Conservation (phyloP, 2,888 invertebrate genomes). For the Stenoptilia bipunctidactyla region DNA sequence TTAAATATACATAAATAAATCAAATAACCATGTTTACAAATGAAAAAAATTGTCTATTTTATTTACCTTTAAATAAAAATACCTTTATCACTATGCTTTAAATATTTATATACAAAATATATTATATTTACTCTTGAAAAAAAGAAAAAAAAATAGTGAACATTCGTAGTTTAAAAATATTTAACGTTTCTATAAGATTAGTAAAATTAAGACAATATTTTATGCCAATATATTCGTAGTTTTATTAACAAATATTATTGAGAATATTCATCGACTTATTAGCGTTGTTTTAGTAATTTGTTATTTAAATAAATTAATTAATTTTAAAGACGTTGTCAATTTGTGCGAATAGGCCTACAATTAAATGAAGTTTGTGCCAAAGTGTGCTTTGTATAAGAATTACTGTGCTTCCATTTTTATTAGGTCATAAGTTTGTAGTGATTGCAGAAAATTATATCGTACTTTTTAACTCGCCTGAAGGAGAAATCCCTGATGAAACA, state of each 20-base stretch:
- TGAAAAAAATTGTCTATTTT: background rate
- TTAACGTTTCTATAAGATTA: background rate
- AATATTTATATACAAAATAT: background rate
- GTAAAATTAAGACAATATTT: too few relatives aligned
- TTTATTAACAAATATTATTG: background rate
- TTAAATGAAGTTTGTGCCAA: background rate
- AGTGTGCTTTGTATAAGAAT: constrained; percentile 7
- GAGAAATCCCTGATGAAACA: too few relatives aligned
- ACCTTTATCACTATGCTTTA: background rate
- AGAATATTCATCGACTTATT: constrained; percentile 1
- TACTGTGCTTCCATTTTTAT: constrained; percentile 24
- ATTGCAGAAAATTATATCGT: too few relatives aligned
- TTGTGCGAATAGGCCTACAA: background rate
- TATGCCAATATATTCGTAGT: background rate
- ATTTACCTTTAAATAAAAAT: background rate
- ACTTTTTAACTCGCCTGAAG: too few relatives aligned
- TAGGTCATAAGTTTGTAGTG: too few relatives aligned
- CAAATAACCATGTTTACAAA: background rate
- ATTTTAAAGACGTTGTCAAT: too few relatives aligned
- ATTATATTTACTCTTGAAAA: constrained; percentile 2
- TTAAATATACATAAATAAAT: constrained; percentile 3
- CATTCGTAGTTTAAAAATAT: constrained; percentile 24
- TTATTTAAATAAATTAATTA: too few relatives aligned
- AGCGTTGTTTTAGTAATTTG: background rate
- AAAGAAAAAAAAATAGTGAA: constrained; percentile 22